phyloP scores from a whole-genome alignment of 2,888 invertebrate genomes.

The Tinea trinotella region DNA sequence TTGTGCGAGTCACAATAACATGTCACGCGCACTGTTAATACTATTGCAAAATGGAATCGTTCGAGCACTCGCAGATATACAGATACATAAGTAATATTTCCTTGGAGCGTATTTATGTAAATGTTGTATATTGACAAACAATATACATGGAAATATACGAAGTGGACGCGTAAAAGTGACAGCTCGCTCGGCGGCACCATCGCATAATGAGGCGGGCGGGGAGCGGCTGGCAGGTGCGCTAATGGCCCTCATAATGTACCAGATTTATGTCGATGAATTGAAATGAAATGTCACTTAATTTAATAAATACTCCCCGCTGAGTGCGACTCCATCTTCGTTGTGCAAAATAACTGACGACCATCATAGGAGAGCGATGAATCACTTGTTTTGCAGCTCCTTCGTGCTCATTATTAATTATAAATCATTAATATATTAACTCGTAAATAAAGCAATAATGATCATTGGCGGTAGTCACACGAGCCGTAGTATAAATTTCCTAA shows the following conservation, averaged over 20 bases:
- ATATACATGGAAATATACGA: constrained; percentile 55
- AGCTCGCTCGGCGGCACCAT: constrained; percentile 34
- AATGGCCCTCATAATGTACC: constrained; percentile 48
- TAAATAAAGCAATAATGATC: constrained; percentile 67
- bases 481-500: constrained; percentile 68
- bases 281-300: constrained; percentile 66
- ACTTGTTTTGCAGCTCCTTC: constrained; percentile 66
- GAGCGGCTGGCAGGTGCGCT: constrained; percentile 41
- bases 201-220: constrained; percentile 25
- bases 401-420: constrained; percentile 62
- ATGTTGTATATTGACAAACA: constrained; percentile 53
- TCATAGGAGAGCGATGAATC: constrained; percentile 44
- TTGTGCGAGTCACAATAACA: constrained; percentile 1
- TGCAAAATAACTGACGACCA: constrained; percentile 33
- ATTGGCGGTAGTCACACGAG: constrained; percentile 62
- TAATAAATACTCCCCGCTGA: constrained; percentile 55
- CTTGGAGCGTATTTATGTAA: constrained; percentile 51
- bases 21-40: background rate
- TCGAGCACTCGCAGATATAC: constrained; percentile 19
- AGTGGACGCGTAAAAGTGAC: constrained; percentile 52
- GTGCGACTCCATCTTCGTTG: constrained; percentile 38
- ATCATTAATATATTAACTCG: constrained; percentile 52
- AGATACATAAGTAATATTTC: constrained; percentile 40
- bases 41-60: constrained; percentile 59
- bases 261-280: constrained; percentile 58